phyloP scores from a whole-genome alignment of 2,113 vertebrate species.

The Laterallus jamaicensis region DNA sequence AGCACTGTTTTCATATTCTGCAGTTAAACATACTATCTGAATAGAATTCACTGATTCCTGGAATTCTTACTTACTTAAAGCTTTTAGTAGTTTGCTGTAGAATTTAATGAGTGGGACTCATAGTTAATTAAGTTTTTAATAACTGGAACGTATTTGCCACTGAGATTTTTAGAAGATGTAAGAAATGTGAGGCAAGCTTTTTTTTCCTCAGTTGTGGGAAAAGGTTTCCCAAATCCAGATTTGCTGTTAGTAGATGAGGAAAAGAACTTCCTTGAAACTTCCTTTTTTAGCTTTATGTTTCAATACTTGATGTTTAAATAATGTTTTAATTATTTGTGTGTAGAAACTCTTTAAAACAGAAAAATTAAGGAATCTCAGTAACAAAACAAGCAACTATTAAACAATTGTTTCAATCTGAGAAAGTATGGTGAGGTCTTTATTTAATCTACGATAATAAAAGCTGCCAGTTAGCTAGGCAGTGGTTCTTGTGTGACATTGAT shows the following conservation, averaged over 20 bases:
- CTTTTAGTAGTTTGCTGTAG: neutral
- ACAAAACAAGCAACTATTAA: constrained; percentile 37
- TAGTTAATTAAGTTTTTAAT: neutral
- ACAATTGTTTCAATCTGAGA: constrained; percentile 33
- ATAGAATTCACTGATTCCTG: neutral
- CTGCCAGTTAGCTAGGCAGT: constrained; percentile 76
- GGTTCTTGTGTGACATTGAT: constrained; percentile 79
- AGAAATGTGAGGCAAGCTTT: neutral
- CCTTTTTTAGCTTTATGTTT: neutral
- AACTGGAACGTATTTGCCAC: neutral
- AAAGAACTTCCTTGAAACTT: neutral
- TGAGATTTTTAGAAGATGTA: neutral
- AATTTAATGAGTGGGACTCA: neutral
- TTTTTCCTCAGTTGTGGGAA: neutral
- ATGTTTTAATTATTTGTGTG: neutral
- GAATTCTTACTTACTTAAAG: neutral
- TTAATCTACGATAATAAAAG: constrained; percentile 73
- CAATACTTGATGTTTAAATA: constrained; percentile 25
- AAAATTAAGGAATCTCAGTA: neutral
- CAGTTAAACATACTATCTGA: neutral
- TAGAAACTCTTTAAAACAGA: constrained; percentile 29
- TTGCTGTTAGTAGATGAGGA: neutral
- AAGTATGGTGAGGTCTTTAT: constrained; percentile 45
- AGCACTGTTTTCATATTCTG: neutral
- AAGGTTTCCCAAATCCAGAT: neutral